phyloP scores from a whole-genome alignment of 2,113 vertebrate genomes.

The Amblyornis subalaris region DNA sequence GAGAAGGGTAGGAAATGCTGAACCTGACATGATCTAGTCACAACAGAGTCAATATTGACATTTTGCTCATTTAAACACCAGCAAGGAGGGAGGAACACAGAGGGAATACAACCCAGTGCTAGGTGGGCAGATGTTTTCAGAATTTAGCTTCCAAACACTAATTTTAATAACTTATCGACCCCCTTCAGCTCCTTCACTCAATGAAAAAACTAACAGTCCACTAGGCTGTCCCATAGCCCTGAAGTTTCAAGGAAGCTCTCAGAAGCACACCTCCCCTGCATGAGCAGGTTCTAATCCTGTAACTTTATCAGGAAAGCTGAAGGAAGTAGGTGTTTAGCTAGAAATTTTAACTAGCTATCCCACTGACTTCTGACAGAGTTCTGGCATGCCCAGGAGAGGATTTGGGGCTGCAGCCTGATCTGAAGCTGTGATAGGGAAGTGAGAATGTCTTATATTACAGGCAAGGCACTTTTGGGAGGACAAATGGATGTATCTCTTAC shows the following conservation, averaged over 20 bases:
- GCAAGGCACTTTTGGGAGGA: neutral
- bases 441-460: neutral
- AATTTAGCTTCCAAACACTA: neutral
- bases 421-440: neutral
- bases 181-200: neutral
- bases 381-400: neutral
- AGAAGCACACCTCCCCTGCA: neutral
- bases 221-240: neutral
- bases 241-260: neutral
- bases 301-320: neutral
- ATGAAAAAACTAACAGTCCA: neutral
- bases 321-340: neutral
- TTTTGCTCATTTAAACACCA: neutral
- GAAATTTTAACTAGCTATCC: neutral
- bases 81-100: neutral
- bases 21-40: neutral
- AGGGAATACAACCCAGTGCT: neutral
- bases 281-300: neutral
- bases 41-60: slow-evolving; percentile 14
- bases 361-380: neutral
- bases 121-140: neutral
- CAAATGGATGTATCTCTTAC: fast-evolving
- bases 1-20: neutral
- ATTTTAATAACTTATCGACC: neutral
- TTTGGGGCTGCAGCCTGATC: neutral